These are phyloP conservation scores for Barnardius zonarius DNA, from an alignment of 2,113 vertebrate genomes.

Conservation along the genomic window DNA sequence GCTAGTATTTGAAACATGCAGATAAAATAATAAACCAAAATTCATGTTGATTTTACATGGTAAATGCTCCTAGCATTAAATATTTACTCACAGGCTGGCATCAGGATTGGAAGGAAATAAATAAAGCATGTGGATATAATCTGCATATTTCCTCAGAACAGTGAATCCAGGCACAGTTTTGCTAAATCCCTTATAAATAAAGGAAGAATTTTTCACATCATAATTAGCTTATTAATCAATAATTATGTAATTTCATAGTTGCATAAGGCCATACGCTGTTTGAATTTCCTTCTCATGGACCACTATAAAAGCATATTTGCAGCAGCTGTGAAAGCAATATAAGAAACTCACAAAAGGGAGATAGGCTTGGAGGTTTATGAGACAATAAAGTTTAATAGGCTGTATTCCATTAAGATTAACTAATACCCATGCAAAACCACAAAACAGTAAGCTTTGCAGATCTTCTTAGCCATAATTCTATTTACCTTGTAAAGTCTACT, in stretches of 20 bases:
- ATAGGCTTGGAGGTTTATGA: not conserved
- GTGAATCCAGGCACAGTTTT: not conserved
- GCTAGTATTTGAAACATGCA: no score
- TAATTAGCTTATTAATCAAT: not conserved
- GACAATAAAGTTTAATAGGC: not conserved
- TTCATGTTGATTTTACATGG: fast-evolving
- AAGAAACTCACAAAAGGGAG: not conserved
- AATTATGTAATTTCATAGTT: not conserved
- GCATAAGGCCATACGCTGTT: not conserved
- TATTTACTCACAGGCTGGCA: not conserved
- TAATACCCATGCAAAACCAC: not conserved
- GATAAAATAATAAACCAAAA: no score
- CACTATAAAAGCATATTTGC: not conserved
- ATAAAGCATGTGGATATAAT: not conserved
- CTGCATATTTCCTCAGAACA: not conserved
- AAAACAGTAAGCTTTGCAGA: not conserved
- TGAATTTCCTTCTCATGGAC: not conserved
- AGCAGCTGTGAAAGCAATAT: not conserved
- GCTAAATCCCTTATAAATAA: not conserved
- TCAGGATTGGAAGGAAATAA: not conserved
- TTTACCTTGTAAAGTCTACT: not conserved
- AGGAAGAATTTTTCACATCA: not conserved
- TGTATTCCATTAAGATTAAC: not conserved
- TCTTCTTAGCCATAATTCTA: not conserved
- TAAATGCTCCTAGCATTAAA: not conserved